Conservation (phyloP, 2,113 vertebrate genomes). For the Pica pica region DNA sequence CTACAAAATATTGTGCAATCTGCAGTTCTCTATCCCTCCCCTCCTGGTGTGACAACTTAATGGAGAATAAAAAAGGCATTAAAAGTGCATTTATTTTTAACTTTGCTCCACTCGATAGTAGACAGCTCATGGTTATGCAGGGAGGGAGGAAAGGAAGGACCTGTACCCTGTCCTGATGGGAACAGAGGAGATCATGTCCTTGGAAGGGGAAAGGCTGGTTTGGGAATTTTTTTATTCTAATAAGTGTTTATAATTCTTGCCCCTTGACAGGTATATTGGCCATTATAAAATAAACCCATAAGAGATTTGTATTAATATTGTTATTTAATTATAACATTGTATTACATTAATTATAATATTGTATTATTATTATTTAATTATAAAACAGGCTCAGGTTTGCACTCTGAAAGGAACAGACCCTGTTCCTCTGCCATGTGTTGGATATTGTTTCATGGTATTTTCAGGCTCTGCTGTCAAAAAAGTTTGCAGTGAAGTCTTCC, state of each 20-base stretch:
- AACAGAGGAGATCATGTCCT: neutral
- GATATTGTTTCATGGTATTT: neutral
- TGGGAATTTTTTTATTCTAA: neutral
- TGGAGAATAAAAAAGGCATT: neutral
- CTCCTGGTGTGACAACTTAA: neutral
- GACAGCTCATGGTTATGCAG: neutral
- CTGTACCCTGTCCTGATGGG: neutral
- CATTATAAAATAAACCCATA: neutral
- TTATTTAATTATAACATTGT: neutral
- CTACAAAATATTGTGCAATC: neutral
- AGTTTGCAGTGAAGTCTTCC: neutral
- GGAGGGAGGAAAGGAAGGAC: neutral
- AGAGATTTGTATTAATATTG: neutral
- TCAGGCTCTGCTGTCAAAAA: neutral
- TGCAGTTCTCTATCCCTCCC: neutral
- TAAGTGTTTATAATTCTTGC: neutral
- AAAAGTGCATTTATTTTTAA: neutral
- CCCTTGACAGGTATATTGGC: neutral
- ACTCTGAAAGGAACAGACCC: neutral
- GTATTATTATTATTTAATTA: neutral
- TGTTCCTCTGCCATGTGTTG: fast-evolving
- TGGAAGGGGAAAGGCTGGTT: neutral
- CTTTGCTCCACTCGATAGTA: neutral
- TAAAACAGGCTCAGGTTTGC: neutral
- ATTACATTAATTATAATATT: neutral